Percentiles rank a stretch among this genome's conserved stretches.
Conservation (phyloP, 2,888 invertebrate species). For the Cantharis rufa region DNA sequence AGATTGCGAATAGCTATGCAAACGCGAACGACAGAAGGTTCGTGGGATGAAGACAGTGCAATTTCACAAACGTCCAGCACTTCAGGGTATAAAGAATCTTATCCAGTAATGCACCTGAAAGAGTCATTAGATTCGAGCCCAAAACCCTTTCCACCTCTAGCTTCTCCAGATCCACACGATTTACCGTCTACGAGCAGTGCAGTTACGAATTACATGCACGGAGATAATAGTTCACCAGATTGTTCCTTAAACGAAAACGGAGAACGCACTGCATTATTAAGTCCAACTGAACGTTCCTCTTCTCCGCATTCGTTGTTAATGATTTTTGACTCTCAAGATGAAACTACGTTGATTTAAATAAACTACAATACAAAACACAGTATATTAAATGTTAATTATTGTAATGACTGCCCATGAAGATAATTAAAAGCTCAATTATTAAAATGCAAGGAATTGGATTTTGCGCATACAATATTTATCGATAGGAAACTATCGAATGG, state of each 20-base stretch:
- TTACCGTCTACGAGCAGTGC: slow-evolving; percentile 60
- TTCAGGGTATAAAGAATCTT: slow-evolving; percentile 78
- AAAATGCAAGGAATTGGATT: neutral
- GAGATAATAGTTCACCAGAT: slow-evolving; percentile 62
- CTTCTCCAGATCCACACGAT: slow-evolving; percentile 66
- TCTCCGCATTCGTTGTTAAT: slow-evolving; percentile 79
- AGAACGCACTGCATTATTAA: slow-evolving; percentile 67
- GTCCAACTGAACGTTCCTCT: slow-evolving; percentile 64
- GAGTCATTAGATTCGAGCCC: slow-evolving; percentile 51
- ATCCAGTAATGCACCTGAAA: slow-evolving; percentile 53
- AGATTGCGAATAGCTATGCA: slow-evolving; percentile 50
- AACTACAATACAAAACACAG: neutral
- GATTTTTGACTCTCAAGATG: slow-evolving; percentile 80
- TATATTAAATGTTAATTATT: neutral
- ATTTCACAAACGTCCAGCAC: slow-evolving; percentile 84
- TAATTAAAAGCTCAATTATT: neutral
- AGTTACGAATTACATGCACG: slow-evolving; percentile 58
- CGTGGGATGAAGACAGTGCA: slow-evolving; percentile 76
- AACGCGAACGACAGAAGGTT: slow-evolving; percentile 64
- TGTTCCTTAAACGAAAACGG: slow-evolving; percentile 69
- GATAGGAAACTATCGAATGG: neutral
- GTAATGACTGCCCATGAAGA: neutral
- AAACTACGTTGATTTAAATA: slow-evolving; percentile 79
- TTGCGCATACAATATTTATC: neutral
- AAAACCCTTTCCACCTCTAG: slow-evolving; percentile 62